A percentile compares a stretch with the other conserved stretches of the same genome.
phyloP scores from a whole-genome alignment of 2,888 invertebrate species.

The Mayetiola destructor region DNA sequence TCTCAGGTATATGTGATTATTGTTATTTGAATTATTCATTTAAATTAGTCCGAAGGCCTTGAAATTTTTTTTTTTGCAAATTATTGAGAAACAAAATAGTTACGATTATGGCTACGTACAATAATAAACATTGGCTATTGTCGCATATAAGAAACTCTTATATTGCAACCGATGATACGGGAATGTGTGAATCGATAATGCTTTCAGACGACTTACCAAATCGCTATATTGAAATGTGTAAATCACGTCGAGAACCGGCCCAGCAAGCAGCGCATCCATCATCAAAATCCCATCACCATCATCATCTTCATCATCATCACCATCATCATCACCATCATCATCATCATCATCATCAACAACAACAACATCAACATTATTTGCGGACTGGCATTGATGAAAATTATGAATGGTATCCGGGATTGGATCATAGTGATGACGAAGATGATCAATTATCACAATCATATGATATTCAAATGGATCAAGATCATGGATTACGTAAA shows the following conservation, averaged over 20 bases:
- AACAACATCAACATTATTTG: constrained; percentile 28
- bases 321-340: constrained; percentile 26
- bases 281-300: neutral
- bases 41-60: neutral
- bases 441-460: constrained; percentile 54
- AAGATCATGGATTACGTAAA: constrained; percentile 46
- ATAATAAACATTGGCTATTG: constrained; percentile 83
- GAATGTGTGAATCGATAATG: constrained; percentile 87
- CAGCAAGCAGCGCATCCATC: constrained; percentile 27
- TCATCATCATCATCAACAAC: constrained; percentile 21
- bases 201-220: constrained; percentile 65
- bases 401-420: constrained; percentile 57
- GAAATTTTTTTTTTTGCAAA: neutral
- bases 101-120: constrained; percentile 72
- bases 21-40: neutral
- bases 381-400: constrained; percentile 28
- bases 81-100: neutral
- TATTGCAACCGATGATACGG: constrained; percentile 89
- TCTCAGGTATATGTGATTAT: neutral
- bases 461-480: constrained; percentile 61
- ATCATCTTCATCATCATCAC: constrained; percentile 31
- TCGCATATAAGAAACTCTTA: constrained; percentile 89
- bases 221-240: constrained; percentile 31
- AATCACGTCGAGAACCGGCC: neutral
- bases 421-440: constrained; percentile 65